Percentiles rank a stretch among this genome's conserved stretches.
phyloP scores from a whole-genome alignment of 2,113 vertebrate genomes.

The Neoarius graeffei region DNA sequence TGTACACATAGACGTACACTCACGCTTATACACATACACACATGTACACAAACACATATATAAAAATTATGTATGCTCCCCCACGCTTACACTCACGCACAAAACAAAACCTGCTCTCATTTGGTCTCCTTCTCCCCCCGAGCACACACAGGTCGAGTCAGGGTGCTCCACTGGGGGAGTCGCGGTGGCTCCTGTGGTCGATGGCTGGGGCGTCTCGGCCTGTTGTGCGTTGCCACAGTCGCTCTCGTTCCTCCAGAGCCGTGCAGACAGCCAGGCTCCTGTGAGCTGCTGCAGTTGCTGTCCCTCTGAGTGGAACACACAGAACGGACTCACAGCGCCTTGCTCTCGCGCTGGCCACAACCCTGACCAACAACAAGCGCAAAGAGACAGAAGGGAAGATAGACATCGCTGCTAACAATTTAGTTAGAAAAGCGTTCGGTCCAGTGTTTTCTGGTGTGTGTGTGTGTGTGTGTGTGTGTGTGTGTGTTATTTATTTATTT shows the following conservation, averaged over 20 bases:
- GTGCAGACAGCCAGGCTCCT: constrained; percentile 46
- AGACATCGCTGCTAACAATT: constrained; percentile 12
- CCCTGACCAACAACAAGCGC: constrained; percentile 22
- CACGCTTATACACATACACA: constrained; percentile 30
- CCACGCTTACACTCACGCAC: constrained; percentile 23
- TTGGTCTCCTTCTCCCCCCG: constrained; percentile 15
- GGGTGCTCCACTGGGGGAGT: constrained; percentile 47
- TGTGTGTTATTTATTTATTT: background rate
- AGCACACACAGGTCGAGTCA: constrained; percentile 49
- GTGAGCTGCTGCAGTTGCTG: constrained; percentile 40
- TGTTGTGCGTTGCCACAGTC: constrained; percentile 51
- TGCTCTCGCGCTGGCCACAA: background rate
- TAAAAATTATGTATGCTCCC: constrained; percentile 19
- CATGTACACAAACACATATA: constrained; percentile 34
- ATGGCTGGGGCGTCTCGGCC: constrained; percentile 45
- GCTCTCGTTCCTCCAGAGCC: constrained; percentile 41
- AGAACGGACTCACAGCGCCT: constrained; percentile 18
- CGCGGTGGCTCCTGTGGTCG: constrained; percentile 58
- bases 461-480: too few species aligned
- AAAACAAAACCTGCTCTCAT: constrained; percentile 51
- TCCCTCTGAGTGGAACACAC: constrained; percentile 38
- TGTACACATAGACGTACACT: constrained; percentile 14
- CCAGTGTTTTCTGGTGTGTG: background rate
- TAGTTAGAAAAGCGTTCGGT: background rate
- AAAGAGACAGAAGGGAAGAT: constrained; percentile 42